phyloP scores from a whole-genome alignment of 2,113 vertebrate species.

The Vicugna pacos region DNA sequence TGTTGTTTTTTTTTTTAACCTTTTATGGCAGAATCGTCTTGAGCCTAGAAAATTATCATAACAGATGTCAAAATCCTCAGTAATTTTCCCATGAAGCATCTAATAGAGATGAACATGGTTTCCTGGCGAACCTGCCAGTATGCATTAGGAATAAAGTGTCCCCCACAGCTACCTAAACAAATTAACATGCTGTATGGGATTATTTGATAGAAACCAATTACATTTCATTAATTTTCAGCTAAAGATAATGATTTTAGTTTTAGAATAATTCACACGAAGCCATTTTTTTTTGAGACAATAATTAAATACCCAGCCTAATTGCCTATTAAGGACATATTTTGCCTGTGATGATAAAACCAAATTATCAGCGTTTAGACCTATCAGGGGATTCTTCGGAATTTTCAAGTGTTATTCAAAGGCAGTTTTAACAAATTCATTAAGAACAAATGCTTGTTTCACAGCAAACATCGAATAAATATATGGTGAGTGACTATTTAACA shows the following conservation, averaged over 20 bases:
- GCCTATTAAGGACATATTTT: conserved; percentile 57
- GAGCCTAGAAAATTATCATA: conserved; percentile 46
- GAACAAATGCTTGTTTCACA: not conserved
- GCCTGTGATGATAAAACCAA: conserved; percentile 48
- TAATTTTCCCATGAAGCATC: conserved; percentile 23
- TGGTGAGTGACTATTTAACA: not conserved
- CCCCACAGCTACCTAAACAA: conserved; percentile 20
- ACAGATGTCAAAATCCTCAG: conserved; percentile 50
- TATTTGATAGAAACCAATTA: conserved; percentile 33
- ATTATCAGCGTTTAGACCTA: conserved; percentile 11
- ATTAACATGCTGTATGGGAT: not conserved
- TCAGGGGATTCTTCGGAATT: conserved; percentile 4
- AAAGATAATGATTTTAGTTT: conserved; percentile 48
- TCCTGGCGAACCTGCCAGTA: conserved; percentile 37
- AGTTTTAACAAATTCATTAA: conserved; percentile 8
- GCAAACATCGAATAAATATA: not conserved
- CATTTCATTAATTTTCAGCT: conserved; percentile 25
- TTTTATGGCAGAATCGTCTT: not conserved
- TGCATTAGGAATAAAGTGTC: not conserved
- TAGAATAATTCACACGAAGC: not conserved
- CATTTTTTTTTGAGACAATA: conserved; percentile 37
- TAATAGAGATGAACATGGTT: not conserved
- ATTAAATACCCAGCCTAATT: conserved; percentile 63
- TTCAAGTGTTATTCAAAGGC: not conserved
- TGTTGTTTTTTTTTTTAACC: not conserved